Percentiles rank a stretch among this genome's conserved stretches.
Evolutionary conservation across 2,113 vertebrate species (phyloP).

Genomic region (Bubo blakistoni): DNA sequence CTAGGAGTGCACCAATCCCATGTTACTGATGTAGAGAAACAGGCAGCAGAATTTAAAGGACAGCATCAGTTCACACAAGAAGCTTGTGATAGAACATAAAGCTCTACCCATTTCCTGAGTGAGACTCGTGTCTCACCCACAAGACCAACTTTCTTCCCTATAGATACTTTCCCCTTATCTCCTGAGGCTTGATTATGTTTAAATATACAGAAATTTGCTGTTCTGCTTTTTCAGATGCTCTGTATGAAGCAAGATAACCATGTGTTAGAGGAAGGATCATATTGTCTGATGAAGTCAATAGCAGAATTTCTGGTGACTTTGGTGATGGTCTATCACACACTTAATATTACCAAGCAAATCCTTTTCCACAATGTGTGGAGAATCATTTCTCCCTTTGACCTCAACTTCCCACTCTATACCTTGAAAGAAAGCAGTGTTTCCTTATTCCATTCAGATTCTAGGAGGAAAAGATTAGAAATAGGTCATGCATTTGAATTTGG

Average conservation of each 20-base stretch:
- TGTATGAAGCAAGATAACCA: neutral
- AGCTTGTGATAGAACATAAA: neutral
- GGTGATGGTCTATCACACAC: neutral
- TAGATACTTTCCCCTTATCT: neutral
- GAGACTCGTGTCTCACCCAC: neutral
- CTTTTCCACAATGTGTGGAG: neutral
- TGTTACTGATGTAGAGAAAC: neutral
- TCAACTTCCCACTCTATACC: neutral
- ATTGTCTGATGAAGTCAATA: neutral
- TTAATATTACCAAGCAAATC: neutral
- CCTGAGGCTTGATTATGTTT: neutral
- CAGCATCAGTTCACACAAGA: neutral
- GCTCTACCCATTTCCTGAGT: neutral
- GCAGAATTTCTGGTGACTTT: neutral
- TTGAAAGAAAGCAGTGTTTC: neutral
- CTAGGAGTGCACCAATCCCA: neutral
- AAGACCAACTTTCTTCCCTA: neutral
- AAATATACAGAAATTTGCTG: neutral
- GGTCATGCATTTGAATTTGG: neutral
- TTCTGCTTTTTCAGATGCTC: neutral
- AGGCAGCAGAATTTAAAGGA: neutral
- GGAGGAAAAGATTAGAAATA: neutral
- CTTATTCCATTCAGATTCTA: neutral
- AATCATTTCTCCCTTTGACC: neutral
- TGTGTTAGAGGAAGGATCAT: neutral